Evolutionary conservation across 2,113 vertebrate genomes (phyloP), one percentile per base, ranked within the genome.

Genomic region (Plecturocebus donacophilus): DNA sequence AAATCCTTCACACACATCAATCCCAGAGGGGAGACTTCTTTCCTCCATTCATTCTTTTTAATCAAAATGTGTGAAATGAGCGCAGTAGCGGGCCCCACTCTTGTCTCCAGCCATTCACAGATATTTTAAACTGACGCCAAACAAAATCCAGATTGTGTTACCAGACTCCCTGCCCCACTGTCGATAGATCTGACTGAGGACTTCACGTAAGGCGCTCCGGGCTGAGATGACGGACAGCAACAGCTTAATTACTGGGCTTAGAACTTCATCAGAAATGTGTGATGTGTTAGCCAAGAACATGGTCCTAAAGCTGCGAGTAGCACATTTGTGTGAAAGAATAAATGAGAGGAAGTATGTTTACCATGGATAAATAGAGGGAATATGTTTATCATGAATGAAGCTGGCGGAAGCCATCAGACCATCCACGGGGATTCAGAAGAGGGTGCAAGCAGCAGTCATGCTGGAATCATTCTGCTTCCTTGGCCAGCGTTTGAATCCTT

Each of bases 31-130:
- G 35, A 71, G 47, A 16, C 32, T 49, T 13, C 38, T 58, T 30
- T 2, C 25, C 12, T 47, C 12, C 0, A 52, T 42, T 27, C 40
- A 11, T 75, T 45, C 23, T 56, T 79, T 56, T 52, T 71, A 25
- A n/a, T 83, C 71, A 81, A 56, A 49, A 61, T 40, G 10, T 45
- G 40, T 35, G 38, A 30, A 21, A 20, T 13, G 27, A 64, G 38
- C 32, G 35, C 47, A 49, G 0, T 0, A 5, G 61, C 9, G 40
- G 17, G 1, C 8, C 16, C 40, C 32, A 6, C 3, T 11, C 23
- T 47, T 16, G 21, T 88, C 82, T 84, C 87, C 32, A 79, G 42
- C 25, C 89, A 56, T 49, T 87, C 23, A 8, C 27, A 64, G 27
- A 19, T 66, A 42, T 23, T 94, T 54, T 68, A 54, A 85, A 17